Evolutionary conservation across 2,888 invertebrate species (phyloP).

Genomic region (Drosophila mimetica): DNA sequence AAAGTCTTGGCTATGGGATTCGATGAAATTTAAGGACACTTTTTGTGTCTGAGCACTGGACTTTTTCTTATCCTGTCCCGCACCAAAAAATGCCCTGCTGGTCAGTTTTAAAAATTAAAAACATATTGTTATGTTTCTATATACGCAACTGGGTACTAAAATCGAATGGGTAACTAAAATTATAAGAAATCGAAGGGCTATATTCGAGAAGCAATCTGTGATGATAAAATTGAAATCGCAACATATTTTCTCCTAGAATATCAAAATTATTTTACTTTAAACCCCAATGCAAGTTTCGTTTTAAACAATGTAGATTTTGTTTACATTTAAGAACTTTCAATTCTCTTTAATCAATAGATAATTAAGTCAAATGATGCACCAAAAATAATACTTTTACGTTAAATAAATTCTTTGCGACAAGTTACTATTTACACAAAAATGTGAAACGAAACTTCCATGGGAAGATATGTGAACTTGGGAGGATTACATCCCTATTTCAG

Average conservation of each 20-base stretch:
- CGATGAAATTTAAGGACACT: not conserved
- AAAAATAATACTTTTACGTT: not conserved
- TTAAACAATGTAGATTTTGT: not conserved
- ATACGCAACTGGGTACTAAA: constrained; percentile 3
- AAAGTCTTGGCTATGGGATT: constrained; percentile 13
- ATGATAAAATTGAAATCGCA: not conserved
- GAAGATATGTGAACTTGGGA: constrained; percentile 1
- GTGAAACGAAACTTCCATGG: not conserved
- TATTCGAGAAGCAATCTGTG: constrained; percentile 1
- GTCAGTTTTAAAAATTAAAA: not conserved
- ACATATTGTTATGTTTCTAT: not conserved
- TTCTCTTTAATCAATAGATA: no score
- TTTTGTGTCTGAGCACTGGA: not conserved
- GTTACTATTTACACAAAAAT: not conserved
- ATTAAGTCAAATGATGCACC: not conserved
- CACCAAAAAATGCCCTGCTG: not conserved
- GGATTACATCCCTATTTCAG: not conserved
- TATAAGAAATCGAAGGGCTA: not conserved
- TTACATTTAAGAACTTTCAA: not conserved
- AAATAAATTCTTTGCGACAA: not conserved
- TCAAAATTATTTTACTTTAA: not conserved
- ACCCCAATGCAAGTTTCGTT: not conserved
- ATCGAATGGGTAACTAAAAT: not conserved
- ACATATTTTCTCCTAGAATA: not conserved
- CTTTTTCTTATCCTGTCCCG: not conserved